Evolutionary conservation across 1,140 invertebrate species (phyloP), one percentile per base, ranked within the genome.

Genomic region (Pseudomyrmex pallidus): DNA sequence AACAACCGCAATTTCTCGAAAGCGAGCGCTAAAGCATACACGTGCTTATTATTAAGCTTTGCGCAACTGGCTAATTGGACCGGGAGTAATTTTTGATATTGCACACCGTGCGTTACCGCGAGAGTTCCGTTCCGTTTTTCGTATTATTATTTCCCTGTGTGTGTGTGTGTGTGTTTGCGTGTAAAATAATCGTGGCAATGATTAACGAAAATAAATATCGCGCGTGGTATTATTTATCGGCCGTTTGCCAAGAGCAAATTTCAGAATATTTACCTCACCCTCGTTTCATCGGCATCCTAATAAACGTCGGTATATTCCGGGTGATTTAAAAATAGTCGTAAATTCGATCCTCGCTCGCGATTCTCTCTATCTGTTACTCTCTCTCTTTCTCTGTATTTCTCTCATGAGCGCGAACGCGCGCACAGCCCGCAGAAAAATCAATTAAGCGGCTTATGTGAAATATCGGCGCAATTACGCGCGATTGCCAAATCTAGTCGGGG

Each of bases 391-490:
- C 17, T 52, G 22, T 66, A 1, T 76, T 22, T 67, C 25, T 78
- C 52, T 46, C 48, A 50, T 44, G 82, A 52, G 64, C 20, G 64
- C 64, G 74, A 78, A 63, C 22, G 70, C 20, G 22, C 66, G 48
- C 44, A 12, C 48, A 22, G 67, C 12, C 78, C 67, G 64, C 82
- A 83, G 77, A 90, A 91, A 91, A 91, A 91, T 90, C 91, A 91
- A 91, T 91, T 91, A 91, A 91, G 82, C 89, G 89, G 90, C 87
- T 90, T 89, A 90, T 87, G 86, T 91, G 89, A 91, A 89, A 90
- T 91, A 91, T 91, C 83, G 90, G 56, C 70, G 88, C 90, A 91
- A 91, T 91, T 91, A 91, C 87, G 87, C 56, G 57, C 89, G 85
- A 91, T 91, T 90, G 86, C 90, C 87, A 90, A 91, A 91, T 91